Base-by-base conservation (phyloP, 1,140 invertebrate species). In the Drosophila nigrodunni region DNA sequence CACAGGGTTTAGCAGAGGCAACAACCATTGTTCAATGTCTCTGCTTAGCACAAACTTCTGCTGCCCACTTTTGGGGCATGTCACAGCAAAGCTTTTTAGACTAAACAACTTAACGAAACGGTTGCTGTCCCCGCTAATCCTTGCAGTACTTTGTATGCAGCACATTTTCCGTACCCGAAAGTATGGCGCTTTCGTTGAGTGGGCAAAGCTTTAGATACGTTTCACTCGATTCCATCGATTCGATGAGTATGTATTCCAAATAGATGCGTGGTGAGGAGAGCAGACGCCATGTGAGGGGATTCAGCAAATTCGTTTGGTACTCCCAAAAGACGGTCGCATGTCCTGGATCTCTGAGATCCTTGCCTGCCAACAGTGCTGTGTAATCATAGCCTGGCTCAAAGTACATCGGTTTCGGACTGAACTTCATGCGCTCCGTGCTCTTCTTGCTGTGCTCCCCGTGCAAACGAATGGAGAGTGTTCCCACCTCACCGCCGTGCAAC, bases 281-380 rank as follows among this genome's bases (percentile, higher is more conserved):
- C 5, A 97, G 91, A 62, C 97, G 93, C 97, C 96, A 97, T 0
- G 96, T 97, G 43, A 97, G 94, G 0, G 96, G 96, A 92, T 97
- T 97, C 67, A 97, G 94, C 7, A 97, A 83, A 59, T 95, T 96
- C 1, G 95, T 95, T 68, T 95, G 94, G 75, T 96, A 96, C 77
- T 95, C 94, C 96, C 96, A 97, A 74, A 95, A 94, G 1, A 97
- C 94, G 70, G 95, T 94, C 1, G 95, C 94, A 7, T 94, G 94
- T 10, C 92, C 92, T 1, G 96, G 94, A 49, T 94, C 92, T 1
- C 94, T 95, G 1, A 97, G 93, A 69, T 95, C 94, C 21, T 94
- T 93, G 1, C 95, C 95, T 0, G 95, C 93, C 15, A 97, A 92
- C 55, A 97, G 93, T 34, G 95, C 94, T 0, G 94, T 95, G 82